Percentiles rank a stretch among this genome's conserved stretches.
Conservation (phyloP, 2,797 vertebrate species). For the Melopsittacus undulatus region DNA sequence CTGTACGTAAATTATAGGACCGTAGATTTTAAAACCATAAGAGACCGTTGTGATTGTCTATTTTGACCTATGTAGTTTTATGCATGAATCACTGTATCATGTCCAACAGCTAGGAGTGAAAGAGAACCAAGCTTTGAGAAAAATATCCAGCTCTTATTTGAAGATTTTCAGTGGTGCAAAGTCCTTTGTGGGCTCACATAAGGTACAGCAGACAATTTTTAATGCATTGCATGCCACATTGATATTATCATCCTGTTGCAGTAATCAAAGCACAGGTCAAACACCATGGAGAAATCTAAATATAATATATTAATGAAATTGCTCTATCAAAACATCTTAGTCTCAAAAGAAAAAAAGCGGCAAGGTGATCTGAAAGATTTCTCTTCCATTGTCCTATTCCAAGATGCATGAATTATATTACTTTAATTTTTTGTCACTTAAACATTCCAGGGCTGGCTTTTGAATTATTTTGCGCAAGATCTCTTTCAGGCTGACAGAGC, state of each 20-base stretch:
- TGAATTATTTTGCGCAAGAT: slow-evolving; percentile 17
- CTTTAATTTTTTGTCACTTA: slow-evolving; percentile 1
- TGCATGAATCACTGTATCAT: background rate
- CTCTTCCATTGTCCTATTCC: background rate
- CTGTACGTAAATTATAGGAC: background rate
- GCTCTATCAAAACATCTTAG: background rate
- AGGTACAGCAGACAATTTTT: background rate
- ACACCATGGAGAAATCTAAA: background rate
- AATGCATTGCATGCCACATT: background rate
- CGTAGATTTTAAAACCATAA: background rate
- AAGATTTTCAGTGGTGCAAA: background rate
- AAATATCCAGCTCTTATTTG: background rate
- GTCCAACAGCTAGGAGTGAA: background rate
- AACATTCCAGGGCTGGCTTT: background rate
- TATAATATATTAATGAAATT: background rate
- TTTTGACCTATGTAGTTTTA: background rate
- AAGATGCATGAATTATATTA: background rate
- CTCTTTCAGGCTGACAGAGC: background rate
- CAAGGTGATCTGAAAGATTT: slow-evolving; percentile 6
- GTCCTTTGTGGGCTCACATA: background rate
- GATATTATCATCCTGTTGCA: background rate
- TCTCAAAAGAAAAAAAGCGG: background rate
- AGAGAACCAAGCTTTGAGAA: background rate
- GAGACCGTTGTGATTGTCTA: background rate
- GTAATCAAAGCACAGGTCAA: background rate